phyloP scores from a whole-genome alignment of 2,888 invertebrate species.

The Conus canariensis region DNA sequence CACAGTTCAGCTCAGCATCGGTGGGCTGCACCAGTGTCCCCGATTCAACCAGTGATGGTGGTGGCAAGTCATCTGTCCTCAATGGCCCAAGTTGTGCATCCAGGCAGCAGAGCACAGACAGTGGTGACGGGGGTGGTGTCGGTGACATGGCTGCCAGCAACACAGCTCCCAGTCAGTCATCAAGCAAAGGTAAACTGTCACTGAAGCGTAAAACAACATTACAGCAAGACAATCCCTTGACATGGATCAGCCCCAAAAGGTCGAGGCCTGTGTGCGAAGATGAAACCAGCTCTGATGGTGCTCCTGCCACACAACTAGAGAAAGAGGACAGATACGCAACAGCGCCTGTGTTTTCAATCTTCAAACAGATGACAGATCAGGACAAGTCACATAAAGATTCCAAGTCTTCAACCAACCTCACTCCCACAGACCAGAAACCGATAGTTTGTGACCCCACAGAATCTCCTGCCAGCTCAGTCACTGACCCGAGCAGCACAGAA shows the following conservation, averaged over 20 bases:
- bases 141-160: background rate
- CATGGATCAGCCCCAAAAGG: background rate
- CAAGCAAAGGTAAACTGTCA: constrained; percentile 24
- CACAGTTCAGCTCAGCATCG: background rate
- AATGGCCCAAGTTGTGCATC: background rate
- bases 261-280: background rate
- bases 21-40: background rate
- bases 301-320: no score
- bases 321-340: background rate
- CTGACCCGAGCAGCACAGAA: background rate
- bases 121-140: background rate
- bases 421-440: background rate
- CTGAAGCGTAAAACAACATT: constrained; percentile 17
- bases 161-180: background rate
- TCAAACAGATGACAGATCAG: background rate
- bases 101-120: no score
- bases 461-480: background rate
- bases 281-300: background rate
- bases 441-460: background rate
- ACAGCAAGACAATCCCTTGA: background rate
- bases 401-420: background rate
- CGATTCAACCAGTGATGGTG: background rate
- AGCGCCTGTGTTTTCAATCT: background rate
- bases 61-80: background rate
- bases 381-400: background rate